Evolutionary conservation across 2,888 invertebrate genomes (phyloP), one percentile per base, ranked within the genome.

Genomic region (Melikaiella ostensackeni): DNA sequence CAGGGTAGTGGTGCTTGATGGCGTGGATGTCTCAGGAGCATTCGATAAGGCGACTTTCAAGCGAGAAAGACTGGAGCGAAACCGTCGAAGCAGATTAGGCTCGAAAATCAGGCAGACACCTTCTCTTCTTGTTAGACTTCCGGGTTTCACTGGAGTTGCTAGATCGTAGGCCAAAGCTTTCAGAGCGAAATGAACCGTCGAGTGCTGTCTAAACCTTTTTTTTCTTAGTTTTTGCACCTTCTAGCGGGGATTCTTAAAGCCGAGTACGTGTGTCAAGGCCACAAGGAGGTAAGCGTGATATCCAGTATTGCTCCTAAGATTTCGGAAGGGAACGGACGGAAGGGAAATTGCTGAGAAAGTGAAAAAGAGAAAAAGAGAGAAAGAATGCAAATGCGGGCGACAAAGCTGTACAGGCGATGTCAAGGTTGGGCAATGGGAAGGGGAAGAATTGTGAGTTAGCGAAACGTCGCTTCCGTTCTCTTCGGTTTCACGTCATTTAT

Each of bases 401-500:
- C 77, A 74, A 75, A 81, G 59, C 77, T 79, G 77, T 79, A 80
- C 77, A 77, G 78, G 77, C 76, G 63, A 78, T 79, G 76, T 77
- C 76, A 77, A 77, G 77, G 82, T 81, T 70, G 79, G 78, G 79
- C 74, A 79, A 76, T 78, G 81, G 78, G 78, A 80, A 77, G 80
- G 83, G 85, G 83, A 80, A 81, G 84, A 82, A 82, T 83, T 85
- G 88, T 87, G 86, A 90, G 86, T 89, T 89, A 89, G 89, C 91
- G 89, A 90, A 87, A 89, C 88, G 89, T 89, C 90, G 88, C 88
- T 90, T 90, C 87, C 89, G 89, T 85, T 85, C 86, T 90, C 87
- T 85, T 88, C 85, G 88, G 87, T 87, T 89, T 89, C 88, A 90
- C 90, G 91, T 91, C 91, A 91, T 91, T 90, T 91, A 90, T 89